Evolutionary conservation across 2,113 vertebrate species (phyloP), one percentile per base, ranked within the genome.

Genomic region (Epinephelus cyanopodus): DNA sequence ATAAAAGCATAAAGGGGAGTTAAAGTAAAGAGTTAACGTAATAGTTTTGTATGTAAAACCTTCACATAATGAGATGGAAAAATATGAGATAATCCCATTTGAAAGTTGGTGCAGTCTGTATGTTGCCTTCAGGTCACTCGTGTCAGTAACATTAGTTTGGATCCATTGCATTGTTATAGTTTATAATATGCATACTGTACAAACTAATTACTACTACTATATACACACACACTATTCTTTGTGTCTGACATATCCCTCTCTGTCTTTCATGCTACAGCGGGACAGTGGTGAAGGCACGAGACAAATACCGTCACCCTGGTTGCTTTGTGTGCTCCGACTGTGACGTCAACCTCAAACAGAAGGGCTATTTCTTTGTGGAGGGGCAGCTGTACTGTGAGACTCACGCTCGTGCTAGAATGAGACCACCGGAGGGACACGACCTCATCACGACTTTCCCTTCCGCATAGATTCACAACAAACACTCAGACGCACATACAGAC

Each of bases 251-350:
- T 54, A 5, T 50, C 27, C 72, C 19, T 85, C 7, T 81, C 9
- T 73, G 33, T 72, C 8, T 61, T 13, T 62, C 50, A 17, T 62
- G 53, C 62, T 74, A 9, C 68, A 99, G 98, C 1, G 98, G 98
- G 77, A 96, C 97, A 0, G 98, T 99, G 10, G 98, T 99, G 88
- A 99, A 99, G 87, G 98, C 97, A 0, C 95, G 96, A 52, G 98
- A 99, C 45, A 99, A 98, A 76, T 97, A 95, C 84, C 95, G 96
- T 56, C 98, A 99, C 58, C 98, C 98, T 0, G 98, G 97, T 54
- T 99, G 98, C 91, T 99, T 99, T 5, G 97, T 98, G 87, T 99
- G 98, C 60, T 95, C 97, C 0, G 98, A 99, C 95, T 99, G 98
- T 37, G 95, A 96, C 72, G 91, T 97, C 90, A 99, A 98, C 96